These are phyloP conservation scores for Etheostoma nigrum DNA, from an alignment of 2,797 vertebrate genomes.

Conservation along the genomic window DNA sequence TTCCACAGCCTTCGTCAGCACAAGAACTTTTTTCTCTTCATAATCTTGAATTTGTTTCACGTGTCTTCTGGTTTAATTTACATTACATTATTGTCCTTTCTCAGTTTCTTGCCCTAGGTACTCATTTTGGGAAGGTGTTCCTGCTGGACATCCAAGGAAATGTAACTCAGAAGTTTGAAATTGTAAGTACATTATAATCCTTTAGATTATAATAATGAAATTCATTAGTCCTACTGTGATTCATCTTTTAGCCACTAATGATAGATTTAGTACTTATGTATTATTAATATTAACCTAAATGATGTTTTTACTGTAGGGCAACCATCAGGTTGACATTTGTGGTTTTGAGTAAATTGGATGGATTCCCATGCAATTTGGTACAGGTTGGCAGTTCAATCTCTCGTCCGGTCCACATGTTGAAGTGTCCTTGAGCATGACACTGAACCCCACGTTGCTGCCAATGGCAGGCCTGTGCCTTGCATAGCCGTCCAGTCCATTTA, in stretches of 20 bases:
- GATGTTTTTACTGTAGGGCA: neutral
- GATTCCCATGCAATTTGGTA: no score
- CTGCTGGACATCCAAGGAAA: conserved; percentile 98
- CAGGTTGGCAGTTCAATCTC: no score
- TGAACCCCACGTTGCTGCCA: no score
- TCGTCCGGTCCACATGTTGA: no score
- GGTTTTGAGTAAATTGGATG: neutral
- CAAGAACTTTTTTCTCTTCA: conserved; percentile 28
- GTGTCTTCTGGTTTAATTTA: conserved; percentile 68
- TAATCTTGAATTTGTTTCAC: conserved; percentile 68
- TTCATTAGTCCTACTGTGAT: neutral
- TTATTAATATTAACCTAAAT: neutral
- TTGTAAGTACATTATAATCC: conserved; percentile 88
- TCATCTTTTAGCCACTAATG: conserved; percentile 1
- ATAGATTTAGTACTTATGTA: neutral
- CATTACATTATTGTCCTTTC: conserved; percentile 56
- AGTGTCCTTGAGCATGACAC: no score
- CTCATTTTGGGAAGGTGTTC: conserved; percentile 97
- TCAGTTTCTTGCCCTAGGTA: conserved; percentile 97
- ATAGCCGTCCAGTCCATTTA: no score
- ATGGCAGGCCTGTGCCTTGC: no score
- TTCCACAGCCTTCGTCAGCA: conserved; percentile 74
- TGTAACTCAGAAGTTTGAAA: conserved; percentile 96
- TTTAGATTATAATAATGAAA: neutral
- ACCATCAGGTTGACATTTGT: neutral